Percentiles rank a stretch among this genome's conserved stretches.
Evolutionary conservation across 2,113 vertebrate species (phyloP).

Genomic region (Myrmecobius fasciatus): DNA sequence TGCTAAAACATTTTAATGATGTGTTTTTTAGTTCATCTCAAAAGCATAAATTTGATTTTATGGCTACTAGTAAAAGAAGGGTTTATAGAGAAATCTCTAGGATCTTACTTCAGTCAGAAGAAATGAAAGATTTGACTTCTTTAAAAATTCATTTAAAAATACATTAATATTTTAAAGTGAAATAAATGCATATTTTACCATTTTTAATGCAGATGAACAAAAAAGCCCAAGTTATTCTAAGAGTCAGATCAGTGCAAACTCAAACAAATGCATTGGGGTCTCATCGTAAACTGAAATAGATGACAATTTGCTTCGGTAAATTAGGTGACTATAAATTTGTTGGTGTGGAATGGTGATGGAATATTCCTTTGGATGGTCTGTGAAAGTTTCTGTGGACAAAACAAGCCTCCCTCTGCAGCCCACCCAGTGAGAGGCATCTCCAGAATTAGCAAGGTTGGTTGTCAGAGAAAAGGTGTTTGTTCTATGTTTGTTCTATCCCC

Average conservation of each 20-base stretch:
- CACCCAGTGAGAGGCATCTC: not conserved
- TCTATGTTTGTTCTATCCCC: too few relatives aligned
- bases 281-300: not conserved
- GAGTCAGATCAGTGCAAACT: not conserved
- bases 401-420: not conserved
- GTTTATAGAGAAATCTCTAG: not conserved
- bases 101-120: not conserved
- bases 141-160: not conserved
- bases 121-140: not conserved
- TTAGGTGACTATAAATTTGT: not conserved
- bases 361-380: not conserved
- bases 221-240: not conserved
- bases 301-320: not conserved
- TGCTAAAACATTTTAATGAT: not conserved
- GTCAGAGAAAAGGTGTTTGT: not conserved
- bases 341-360: not conserved
- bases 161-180: conserved; percentile 10
- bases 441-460: not conserved
- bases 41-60: not conserved
- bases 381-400: not conserved
- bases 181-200: not conserved
- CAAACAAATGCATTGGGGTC: not conserved
- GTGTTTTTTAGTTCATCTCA: conserved; percentile 13
- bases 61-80: not conserved
- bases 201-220: not conserved